Evolutionary conservation across 2,888 invertebrate genomes (phyloP), one percentile per base, ranked within the genome.

Genomic region (Drosophila longiperda): DNA sequence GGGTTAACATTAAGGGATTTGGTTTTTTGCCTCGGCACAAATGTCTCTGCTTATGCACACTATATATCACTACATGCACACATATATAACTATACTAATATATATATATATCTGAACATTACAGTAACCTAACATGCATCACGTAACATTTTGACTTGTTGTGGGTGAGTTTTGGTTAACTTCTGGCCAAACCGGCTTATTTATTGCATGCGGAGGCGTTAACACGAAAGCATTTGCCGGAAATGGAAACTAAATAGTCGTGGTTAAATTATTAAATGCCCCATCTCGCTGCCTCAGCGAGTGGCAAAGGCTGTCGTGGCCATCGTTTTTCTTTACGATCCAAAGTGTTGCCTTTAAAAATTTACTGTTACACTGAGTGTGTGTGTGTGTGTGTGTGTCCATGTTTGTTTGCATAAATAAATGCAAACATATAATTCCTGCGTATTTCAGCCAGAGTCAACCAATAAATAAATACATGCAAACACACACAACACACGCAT

Each of bases 221-320:
- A 85, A 85, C 81, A 86, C 76, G 73, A 85, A 78, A 76, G 74
- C 84, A 85, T 85, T 84, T 85, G 78, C 83, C 74, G 86, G 78
- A 83, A 85, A 85, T 78, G 83, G 78, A 85, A 87, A 86, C 84
- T 88, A 88, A 87, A 85, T 87, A 88, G 86, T 85, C 69, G 86
- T 86, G 86, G 84, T 83, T 85, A 88, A 85, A 88, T 85, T 85
- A 86, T 88, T 88, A 85, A 84, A 84, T 80, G 80, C 80, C 71
- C 69, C 80, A 77, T 40, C 66, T 61, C 68, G 61, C 36, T 36
- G 66, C 40, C 65, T 50, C 70, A 48, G 52, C 29, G 32, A 48
- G 52, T 23, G 32, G 17, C 63, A 58, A 62, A 50, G 57, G 62
- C 70, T 61, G 59, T n/a, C n/a, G n/a, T 34, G 53, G 54, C 70